These are phyloP conservation scores for Erythrolamprus reginae DNA, from an alignment of 2,113 vertebrate genomes.

Conservation along the genomic window DNA sequence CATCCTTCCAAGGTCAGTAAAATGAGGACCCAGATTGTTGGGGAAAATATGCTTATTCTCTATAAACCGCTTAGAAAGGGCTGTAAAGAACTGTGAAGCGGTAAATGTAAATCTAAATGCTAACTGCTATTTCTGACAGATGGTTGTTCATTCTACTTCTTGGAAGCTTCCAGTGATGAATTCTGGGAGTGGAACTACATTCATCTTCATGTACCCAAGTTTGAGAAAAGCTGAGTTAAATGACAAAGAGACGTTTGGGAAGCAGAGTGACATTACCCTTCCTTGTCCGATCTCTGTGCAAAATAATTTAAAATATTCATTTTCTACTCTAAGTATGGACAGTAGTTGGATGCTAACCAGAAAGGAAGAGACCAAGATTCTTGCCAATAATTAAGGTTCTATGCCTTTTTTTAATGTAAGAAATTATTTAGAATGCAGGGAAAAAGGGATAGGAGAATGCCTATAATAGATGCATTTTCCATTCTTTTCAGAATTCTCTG, in stretches of 20 bases:
- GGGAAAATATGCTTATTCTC: too few relatives aligned
- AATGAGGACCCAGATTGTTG: too few relatives aligned
- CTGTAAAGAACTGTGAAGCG: too few relatives aligned
- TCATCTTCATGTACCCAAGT: background rate
- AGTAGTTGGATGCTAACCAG: background rate
- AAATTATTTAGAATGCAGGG: background rate
- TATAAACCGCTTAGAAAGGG: too few relatives aligned
- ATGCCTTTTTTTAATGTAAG: constrained; percentile 10
- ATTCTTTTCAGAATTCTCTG: background rate
- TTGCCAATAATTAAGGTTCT: background rate
- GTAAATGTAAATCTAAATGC: too few relatives aligned
- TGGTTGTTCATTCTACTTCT: too few relatives aligned
- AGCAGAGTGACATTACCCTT: background rate
- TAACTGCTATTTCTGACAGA: too few relatives aligned
- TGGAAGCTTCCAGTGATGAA: background rate
- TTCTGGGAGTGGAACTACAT: background rate
- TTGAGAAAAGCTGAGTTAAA: background rate
- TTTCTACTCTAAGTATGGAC: background rate
- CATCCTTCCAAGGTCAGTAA: too few relatives aligned
- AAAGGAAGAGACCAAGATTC: background rate
- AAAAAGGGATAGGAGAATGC: constrained; percentile 1
- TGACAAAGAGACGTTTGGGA: background rate
- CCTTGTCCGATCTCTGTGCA: background rate
- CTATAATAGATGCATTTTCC: background rate
- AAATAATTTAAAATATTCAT: background rate